A percentile compares a stretch with the other conserved stretches of the same genome.
Conservation (phyloP, 2,113 vertebrate species). For the Diadophis punctatus region DNA sequence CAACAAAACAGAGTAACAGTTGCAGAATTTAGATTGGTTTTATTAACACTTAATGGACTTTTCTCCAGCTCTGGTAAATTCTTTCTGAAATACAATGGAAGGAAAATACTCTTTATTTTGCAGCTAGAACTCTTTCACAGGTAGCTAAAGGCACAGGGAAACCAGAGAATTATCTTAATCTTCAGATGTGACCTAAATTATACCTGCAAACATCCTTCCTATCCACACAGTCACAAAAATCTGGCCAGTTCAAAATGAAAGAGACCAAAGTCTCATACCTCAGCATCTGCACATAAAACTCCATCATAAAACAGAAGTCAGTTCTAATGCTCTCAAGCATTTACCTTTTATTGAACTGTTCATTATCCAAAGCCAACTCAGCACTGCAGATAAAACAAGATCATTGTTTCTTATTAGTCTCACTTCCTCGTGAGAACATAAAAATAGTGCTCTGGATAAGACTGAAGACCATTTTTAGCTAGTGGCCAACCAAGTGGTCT, state of each 20-base stretch:
- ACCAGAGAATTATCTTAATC: not conserved
- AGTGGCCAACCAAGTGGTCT: not conserved
- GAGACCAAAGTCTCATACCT: not conserved
- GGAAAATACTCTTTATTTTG: not conserved
- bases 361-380: not conserved
- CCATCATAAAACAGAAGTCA: not conserved
- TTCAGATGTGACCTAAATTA: not conserved
- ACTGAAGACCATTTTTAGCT: not conserved
- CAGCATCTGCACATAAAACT: not conserved
- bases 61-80: slow-evolving; percentile 14
- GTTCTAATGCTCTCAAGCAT: not conserved
- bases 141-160: not conserved
- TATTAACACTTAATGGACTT: slow-evolving; percentile 27
- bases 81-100: not conserved
- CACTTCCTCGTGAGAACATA: not conserved
- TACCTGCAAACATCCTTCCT: not conserved
- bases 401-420: not conserved
- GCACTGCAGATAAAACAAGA: not conserved
- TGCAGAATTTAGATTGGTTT: not conserved
- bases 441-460: not conserved
- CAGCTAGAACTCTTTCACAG: not conserved
- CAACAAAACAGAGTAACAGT: not conserved
- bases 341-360: not conserved
- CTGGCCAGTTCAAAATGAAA: not conserved
- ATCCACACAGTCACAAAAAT: not conserved